A percentile compares a stretch with the other conserved stretches of the same genome.
Evolutionary conservation across 2,797 vertebrate species (phyloP).

Genomic region (Prionace glauca): DNA sequence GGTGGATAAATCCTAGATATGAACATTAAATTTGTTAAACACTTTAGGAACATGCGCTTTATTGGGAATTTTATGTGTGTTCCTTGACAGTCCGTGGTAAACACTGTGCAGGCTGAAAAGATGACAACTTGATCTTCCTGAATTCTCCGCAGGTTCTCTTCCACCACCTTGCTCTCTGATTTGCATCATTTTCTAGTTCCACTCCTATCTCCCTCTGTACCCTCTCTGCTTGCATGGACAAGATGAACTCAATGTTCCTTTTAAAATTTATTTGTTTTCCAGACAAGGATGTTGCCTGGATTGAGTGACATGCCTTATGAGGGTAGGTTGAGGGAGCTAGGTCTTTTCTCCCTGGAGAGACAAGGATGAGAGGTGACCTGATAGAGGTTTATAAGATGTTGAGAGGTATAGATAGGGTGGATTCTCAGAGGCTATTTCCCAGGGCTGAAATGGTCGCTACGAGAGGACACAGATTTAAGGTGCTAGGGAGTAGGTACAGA

Average conservation of each 20-base stretch:
- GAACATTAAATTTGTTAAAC: neutral
- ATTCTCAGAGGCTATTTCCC: too few relatives aligned
- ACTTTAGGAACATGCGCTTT: neutral
- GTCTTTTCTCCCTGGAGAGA: too few relatives aligned
- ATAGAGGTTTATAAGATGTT: too few relatives aligned
- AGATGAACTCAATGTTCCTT: neutral
- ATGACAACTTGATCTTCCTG: neutral
- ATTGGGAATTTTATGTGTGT: neutral
- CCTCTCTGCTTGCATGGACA: neutral
- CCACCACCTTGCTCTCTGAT: neutral
- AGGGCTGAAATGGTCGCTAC: too few relatives aligned
- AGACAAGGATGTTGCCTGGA: too few relatives aligned
- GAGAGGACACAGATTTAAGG: too few relatives aligned
- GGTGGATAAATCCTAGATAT: neutral
- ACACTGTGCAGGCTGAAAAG: neutral
- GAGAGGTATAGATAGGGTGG: too few relatives aligned
- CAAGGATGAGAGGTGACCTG: too few relatives aligned
- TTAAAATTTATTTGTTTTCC: neutral
- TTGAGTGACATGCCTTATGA: too few relatives aligned
- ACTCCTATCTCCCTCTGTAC: too few relatives aligned
- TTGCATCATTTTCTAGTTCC: neutral
- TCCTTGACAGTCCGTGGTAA: neutral
- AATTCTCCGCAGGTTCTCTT: neutral
- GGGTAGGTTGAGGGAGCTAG: too few relatives aligned
- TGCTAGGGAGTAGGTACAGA: too few relatives aligned